Percentiles rank a stretch among this genome's conserved stretches.
Conservation (phyloP, 2,113 vertebrate genomes). For the Microcebus tavaratra region DNA sequence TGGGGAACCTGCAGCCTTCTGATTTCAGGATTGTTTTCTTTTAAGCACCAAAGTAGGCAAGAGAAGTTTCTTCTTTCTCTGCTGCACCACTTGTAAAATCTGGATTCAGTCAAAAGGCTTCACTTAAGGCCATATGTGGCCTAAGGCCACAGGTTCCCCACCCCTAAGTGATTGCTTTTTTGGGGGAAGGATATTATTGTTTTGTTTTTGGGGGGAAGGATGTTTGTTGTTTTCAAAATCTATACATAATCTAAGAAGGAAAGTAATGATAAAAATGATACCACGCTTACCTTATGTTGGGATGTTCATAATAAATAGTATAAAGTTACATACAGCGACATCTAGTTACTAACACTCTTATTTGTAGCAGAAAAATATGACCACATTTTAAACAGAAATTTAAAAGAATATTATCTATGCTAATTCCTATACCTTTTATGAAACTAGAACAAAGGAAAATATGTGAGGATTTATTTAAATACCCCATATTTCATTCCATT, state of each 20-base stretch:
- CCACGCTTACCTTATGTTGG: not conserved
- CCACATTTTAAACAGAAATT: not conserved
- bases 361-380: not conserved
- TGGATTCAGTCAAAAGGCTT: too few relatives aligned
- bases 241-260: not conserved
- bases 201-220: not conserved
- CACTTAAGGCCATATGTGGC: too few relatives aligned
- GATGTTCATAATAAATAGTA: not conserved
- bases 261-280: not conserved
- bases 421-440: not conserved
- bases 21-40: too few relatives aligned
- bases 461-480: not conserved
- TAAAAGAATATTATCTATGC: not conserved
- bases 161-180: not conserved
- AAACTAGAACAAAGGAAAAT: not conserved
- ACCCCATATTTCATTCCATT: not conserved
- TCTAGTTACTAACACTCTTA: not conserved
- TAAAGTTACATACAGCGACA: not conserved
- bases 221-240: not conserved
- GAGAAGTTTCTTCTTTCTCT: too few relatives aligned
- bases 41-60: too few relatives aligned
- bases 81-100: too few relatives aligned
- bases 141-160: too few relatives aligned
- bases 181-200: not conserved
- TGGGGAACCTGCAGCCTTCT: too few relatives aligned